A percentile compares a stretch with the other conserved stretches of the same genome.
These are phyloP conservation scores for Melopsittacus undulatus DNA, from an alignment of 2,797 vertebrate genomes.

Conservation along the genomic window DNA sequence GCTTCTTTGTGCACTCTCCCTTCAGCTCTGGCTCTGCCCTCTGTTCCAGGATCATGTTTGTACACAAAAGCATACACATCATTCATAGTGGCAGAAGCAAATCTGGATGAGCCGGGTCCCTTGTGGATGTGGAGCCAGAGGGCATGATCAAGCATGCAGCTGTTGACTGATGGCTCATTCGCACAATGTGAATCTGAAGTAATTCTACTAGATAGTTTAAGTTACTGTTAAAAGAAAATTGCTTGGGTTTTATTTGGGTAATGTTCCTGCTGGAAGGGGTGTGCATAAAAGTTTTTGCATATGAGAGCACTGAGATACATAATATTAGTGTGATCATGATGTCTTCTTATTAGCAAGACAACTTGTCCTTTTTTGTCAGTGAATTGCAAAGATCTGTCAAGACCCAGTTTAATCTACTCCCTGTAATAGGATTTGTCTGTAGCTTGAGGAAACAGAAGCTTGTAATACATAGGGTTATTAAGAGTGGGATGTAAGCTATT, in stretches of 20 bases:
- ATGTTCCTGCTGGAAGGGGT: conserved; percentile 4
- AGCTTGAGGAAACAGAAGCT: conserved; percentile 67
- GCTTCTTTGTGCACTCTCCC: background rate
- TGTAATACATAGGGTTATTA: conserved; percentile 63
- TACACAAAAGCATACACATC: conserved; percentile 5
- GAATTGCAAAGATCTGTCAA: conserved; percentile 58
- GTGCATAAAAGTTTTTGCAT: conserved; percentile 15
- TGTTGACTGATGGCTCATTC: conserved; percentile 10
- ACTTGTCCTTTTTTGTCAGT: conserved; percentile 60
- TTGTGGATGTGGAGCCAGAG: background rate
- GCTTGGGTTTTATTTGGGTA: conserved; percentile 5
- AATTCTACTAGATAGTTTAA: background rate
- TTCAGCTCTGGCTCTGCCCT: background rate
- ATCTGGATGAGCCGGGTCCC: background rate
- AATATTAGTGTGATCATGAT: conserved; percentile 16
- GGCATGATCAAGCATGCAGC: conserved; percentile 2
- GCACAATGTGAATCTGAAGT: background rate
- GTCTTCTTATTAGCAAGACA: conserved; percentile 41
- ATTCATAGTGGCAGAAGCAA: background rate
- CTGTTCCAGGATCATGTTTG: conserved; percentile 12
- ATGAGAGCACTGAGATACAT: conserved; percentile 8
- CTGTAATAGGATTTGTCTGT: conserved; percentile 68
- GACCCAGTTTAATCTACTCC: conserved; percentile 65
- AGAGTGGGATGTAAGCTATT: conserved; percentile 51
- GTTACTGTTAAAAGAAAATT: conserved; percentile 36